Evolutionary conservation across 1,140 invertebrate genomes (phyloP).

Genomic region (Cydia strobilella): DNA sequence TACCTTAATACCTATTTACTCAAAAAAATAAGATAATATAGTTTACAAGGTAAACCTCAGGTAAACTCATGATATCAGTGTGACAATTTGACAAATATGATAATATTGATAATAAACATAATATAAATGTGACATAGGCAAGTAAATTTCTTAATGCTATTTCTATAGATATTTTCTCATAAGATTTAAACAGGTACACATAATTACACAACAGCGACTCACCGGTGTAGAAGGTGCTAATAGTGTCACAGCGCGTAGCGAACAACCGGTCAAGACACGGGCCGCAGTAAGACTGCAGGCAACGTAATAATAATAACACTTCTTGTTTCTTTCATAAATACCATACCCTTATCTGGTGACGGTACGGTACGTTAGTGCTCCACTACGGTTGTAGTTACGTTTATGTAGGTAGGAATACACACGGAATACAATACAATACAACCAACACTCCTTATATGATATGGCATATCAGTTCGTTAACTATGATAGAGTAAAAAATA

Average conservation of each 20-base stretch:
- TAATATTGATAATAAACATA: neutral
- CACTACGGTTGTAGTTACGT: conserved; percentile 17
- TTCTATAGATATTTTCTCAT: neutral
- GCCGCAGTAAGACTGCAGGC: conserved; percentile 37
- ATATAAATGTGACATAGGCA: neutral
- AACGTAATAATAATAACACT: conserved; percentile 36
- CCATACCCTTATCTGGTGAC: conserved; percentile 50
- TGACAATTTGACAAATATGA: neutral
- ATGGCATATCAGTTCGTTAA: neutral
- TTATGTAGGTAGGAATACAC: neutral
- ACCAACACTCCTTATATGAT: neutral
- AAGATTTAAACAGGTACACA: conserved; percentile 34
- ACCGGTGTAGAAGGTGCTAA: conserved; percentile 41
- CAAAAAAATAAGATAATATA: neutral
- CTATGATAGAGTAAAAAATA: neutral
- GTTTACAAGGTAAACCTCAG: neutral
- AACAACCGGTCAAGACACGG: conserved; percentile 38
- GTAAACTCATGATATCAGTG: neutral
- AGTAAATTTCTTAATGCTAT: neutral
- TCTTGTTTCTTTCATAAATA: conserved; percentile 26
- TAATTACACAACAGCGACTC: conserved; percentile 39
- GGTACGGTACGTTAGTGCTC: conserved; percentile 47
- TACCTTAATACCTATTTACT: neutral
- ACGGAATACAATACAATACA: conserved; percentile 6
- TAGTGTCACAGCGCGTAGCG: conserved; percentile 25